Evolutionary conservation across 2,888 invertebrate species (phyloP).

Genomic region (Chymomyza amoena): DNA sequence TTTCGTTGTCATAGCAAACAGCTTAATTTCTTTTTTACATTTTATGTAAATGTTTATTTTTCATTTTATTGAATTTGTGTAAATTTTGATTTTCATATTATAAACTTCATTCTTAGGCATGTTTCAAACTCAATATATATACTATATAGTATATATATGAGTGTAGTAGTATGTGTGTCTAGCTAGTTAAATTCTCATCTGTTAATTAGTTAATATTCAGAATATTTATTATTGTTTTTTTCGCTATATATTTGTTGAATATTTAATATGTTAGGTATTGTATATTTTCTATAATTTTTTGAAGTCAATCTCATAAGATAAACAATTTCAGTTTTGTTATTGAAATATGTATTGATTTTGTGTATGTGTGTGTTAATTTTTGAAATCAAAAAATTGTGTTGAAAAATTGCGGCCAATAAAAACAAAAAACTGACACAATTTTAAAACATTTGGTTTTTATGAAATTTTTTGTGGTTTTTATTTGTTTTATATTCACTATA

Average conservation of each 20-base stretch:
- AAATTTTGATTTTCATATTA: constrained; percentile 55
- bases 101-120: constrained; percentile 36
- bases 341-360: constrained; percentile 16
- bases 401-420: constrained; percentile 31
- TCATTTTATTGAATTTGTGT: constrained; percentile 53
- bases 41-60: constrained; percentile 65
- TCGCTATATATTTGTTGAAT: constrained; percentile 17
- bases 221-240: constrained; percentile 10
- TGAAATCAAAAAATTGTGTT: background rate
- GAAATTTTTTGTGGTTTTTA: constrained; percentile 52
- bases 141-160: background rate
- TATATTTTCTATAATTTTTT: constrained; percentile 29
- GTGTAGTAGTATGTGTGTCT: background rate
- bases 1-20: background rate
- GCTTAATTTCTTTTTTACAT: constrained; percentile 41
- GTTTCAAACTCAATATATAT: background rate
- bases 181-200: background rate
- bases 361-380: background rate
- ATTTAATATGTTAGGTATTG: constrained; percentile 28
- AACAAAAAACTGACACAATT: constrained; percentile 35
- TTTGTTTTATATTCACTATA: constrained; percentile 61
- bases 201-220: background rate
- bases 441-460: constrained; percentile 32
- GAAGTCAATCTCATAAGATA: constrained; percentile 61
- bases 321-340: constrained; percentile 44